phyloP scores from a whole-genome alignment of 2,888 invertebrate genomes.

The Halictus ligatus region DNA sequence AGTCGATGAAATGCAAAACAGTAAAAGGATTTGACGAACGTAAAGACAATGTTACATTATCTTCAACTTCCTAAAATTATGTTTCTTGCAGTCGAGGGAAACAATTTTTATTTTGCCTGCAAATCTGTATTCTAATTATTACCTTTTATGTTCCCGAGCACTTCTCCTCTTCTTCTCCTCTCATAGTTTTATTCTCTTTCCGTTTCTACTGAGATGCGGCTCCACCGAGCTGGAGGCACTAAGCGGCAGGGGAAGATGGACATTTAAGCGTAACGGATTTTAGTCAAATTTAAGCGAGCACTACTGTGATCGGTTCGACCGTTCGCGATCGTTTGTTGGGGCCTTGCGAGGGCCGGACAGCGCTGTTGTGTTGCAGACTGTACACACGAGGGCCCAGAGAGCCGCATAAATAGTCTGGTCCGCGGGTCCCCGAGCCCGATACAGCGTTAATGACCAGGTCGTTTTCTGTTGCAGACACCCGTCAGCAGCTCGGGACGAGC shows the following conservation, averaged over 20 bases:
- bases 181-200: background rate
- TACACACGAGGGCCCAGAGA: background rate
- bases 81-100: no score
- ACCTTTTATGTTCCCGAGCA: no score
- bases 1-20: no score
- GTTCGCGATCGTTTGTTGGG: background rate
- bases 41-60: no score
- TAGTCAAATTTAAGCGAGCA: background rate
- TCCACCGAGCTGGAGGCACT: background rate
- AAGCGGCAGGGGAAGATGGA: background rate
- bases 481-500: slow-evolving; percentile 53
- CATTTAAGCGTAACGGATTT: background rate
- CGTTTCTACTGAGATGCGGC: background rate
- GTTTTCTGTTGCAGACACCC: slow-evolving; percentile 67
- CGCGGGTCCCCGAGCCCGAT: slow-evolving; percentile 15
- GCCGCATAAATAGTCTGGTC: slow-evolving; percentile 33
- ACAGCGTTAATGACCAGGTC: slow-evolving; percentile 53
- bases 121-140: no score
- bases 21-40: no score
- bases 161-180: no score
- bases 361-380: background rate
- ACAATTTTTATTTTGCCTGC: no score
- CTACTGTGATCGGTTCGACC: background rate
- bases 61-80: no score
- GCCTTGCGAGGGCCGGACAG: background rate